These are phyloP conservation scores for Noctua fimbriata DNA, from an alignment of 2,888 invertebrate genomes.

Conservation along the genomic window DNA sequence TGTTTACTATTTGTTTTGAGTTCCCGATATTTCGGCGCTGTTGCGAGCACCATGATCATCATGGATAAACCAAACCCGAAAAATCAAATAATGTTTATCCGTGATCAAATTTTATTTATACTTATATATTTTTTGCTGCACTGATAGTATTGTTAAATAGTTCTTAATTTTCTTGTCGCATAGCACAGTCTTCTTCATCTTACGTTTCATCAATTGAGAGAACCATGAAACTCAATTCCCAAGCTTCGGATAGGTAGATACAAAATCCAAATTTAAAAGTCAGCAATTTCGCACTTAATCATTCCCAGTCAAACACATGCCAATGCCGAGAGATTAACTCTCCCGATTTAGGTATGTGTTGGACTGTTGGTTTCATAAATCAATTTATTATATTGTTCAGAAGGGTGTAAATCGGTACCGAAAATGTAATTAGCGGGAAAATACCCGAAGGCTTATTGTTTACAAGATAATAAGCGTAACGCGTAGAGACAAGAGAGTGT, in stretches of 20 bases:
- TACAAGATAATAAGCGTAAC: slow-evolving; percentile 31
- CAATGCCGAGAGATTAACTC: slow-evolving; percentile 44
- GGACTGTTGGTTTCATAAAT: slow-evolving; percentile 52
- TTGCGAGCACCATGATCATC: no score
- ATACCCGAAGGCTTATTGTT: slow-evolving; percentile 42
- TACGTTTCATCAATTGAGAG: background rate
- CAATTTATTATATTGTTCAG: slow-evolving; percentile 53
- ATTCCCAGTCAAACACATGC: slow-evolving; percentile 38
- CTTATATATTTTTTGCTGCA: no score
- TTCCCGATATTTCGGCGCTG: no score
- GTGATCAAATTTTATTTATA: no score
- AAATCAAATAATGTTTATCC: no score
- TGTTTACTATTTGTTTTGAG: no score
- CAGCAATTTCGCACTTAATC: slow-evolving; percentile 29
- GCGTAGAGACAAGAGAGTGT: background rate
- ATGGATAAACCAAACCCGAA: no score
- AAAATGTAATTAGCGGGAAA: slow-evolving; percentile 50
- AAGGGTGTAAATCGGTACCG: slow-evolving; percentile 49
- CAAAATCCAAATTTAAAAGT: slow-evolving; percentile 10
- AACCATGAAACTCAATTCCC: background rate
- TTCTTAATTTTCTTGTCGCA: background rate
- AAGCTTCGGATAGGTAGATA: background rate
- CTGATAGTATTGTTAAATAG: no score
- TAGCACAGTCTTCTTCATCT: background rate
- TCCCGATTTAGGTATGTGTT: slow-evolving; percentile 28